Evolutionary conservation across 30 jellyfish, hydroid and myxozoan species (phyloP).

Genomic region (Aurelia sp.): DNA sequence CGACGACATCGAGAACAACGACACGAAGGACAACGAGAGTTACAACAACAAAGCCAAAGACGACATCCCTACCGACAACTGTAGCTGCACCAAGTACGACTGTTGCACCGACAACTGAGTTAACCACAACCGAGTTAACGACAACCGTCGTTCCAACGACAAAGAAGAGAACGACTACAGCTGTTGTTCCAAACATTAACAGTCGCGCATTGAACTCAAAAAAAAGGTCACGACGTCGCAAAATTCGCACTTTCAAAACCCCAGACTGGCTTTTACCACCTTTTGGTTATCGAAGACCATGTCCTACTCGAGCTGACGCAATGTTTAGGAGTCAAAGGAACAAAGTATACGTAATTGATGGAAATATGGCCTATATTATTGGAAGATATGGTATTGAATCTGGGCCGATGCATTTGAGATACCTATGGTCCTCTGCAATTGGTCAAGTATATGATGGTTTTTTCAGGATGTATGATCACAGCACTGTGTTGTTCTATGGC

Average conservation of each 20-base stretch:
- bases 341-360: slow-evolving; percentile 51
- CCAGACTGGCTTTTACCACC: slow-evolving; percentile 60
- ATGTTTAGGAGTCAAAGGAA: slow-evolving; percentile 29
- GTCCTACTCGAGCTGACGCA: slow-evolving; percentile 59
- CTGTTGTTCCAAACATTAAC: neutral
- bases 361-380: slow-evolving; percentile 39
- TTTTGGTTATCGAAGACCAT: slow-evolving; percentile 33
- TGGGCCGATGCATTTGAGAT: slow-evolving; percentile 59
- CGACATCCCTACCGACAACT: slow-evolving; percentile 7
- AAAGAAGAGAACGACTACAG: neutral
- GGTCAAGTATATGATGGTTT: slow-evolving; percentile 41
- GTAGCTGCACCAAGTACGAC: neutral
- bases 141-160: slow-evolving; percentile 1
- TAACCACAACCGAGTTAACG: neutral
- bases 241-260: slow-evolving; percentile 15
- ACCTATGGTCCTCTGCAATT: slow-evolving; percentile 43
- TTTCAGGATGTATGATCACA: slow-evolving; percentile 33
- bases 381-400: slow-evolving; percentile 44
- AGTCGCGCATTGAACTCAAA: neutral
- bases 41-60: slow-evolving; percentile 10
- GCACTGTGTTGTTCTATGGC: slow-evolving; percentile 23
- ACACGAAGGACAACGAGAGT: neutral
- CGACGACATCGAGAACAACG: neutral
- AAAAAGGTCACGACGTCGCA: neutral
- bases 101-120: neutral